Conservation (phyloP, 2,113 vertebrate genomes). For the Euleptes europaea region DNA sequence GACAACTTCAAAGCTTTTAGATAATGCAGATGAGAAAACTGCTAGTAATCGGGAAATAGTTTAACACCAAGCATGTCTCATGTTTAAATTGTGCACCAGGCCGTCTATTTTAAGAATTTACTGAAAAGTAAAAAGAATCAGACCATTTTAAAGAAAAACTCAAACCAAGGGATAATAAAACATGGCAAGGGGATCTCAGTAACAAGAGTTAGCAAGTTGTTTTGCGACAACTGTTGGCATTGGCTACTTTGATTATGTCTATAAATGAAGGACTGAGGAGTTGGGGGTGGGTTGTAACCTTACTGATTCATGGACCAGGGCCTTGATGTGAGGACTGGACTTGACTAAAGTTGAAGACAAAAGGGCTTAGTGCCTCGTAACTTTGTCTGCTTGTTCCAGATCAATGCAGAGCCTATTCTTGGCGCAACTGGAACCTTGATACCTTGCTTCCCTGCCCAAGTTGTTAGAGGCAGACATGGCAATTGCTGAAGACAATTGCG, state of each 20-base stretch:
- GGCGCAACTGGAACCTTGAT: too few relatives aligned
- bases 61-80: constrained; percentile 21
- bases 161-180: constrained; percentile 25
- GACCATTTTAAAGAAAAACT: constrained; percentile 2
- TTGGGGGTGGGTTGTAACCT: neutral
- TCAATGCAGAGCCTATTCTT: too few relatives aligned
- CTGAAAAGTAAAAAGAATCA: constrained; percentile 26
- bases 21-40: constrained; percentile 34
- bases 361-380: neutral
- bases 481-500: too few relatives aligned
- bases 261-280: constrained; percentile 12
- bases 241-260: neutral
- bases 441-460: too few relatives aligned
- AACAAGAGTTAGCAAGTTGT: constrained; percentile 11
- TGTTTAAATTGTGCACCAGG: constrained; percentile 23
- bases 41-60: constrained; percentile 9
- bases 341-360: neutral
- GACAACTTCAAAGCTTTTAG: neutral
- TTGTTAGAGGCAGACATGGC: too few relatives aligned
- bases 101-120: constrained; percentile 23
- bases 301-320: neutral
- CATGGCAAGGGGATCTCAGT: constrained; percentile 30
- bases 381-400: neutral
- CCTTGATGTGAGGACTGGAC: neutral
- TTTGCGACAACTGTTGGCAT: neutral